Conservation (phyloP, 2,113 vertebrate genomes). For the Alexandromys fortis region DNA sequence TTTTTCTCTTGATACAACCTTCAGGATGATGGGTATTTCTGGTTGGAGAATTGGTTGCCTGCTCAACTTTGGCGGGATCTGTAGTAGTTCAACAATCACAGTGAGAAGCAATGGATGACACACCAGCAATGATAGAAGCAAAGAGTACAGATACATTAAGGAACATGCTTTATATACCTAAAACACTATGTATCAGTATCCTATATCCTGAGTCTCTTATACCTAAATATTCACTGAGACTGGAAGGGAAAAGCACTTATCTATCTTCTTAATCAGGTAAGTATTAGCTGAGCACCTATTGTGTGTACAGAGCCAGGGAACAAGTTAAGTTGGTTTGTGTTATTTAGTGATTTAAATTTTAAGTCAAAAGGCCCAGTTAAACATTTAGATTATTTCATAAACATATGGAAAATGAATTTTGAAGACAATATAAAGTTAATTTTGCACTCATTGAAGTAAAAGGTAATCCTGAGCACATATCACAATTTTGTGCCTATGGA, state of each 20-base stretch:
- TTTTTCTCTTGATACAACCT: not conserved
- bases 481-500: not conserved
- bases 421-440: not conserved
- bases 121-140: not conserved
- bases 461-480: not conserved
- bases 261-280: too few species aligned
- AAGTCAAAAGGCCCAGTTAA: not conserved
- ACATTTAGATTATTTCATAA: not conserved
- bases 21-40: slow-evolving; percentile 60
- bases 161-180: not conserved
- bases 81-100: not conserved
- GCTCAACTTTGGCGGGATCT: slow-evolving; percentile 53
- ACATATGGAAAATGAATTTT: not conserved
- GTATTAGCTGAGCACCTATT: too few species aligned
- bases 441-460: not conserved
- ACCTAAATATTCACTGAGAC: too few species aligned
- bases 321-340: not conserved
- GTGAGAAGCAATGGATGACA: slow-evolving; percentile 50
- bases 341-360: not conserved
- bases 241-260: too few species aligned
- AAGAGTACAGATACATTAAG: not conserved
- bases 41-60: not conserved
- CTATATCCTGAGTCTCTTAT: too few species aligned
- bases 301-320: not conserved
- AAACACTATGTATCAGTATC: not conserved